Conservation (phyloP, 2,797 vertebrate species). For the Vespertilio murinus region DNA sequence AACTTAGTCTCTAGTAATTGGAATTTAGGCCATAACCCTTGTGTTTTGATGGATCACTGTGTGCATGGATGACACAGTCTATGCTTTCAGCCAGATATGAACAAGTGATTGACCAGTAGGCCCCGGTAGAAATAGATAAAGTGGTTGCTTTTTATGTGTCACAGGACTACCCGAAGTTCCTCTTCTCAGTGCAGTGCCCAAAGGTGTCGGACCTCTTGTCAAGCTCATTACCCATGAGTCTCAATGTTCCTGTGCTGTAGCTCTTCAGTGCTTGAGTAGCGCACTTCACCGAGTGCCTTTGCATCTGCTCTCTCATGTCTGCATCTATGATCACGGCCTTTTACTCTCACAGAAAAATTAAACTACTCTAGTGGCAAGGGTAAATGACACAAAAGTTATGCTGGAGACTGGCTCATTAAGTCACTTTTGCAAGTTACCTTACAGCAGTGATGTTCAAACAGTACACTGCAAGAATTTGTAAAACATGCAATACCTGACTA, state of each 20-base stretch:
- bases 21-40: background rate
- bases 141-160: background rate
- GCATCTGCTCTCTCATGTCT: background rate
- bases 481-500: background rate
- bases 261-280: no score
- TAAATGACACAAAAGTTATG: conserved; percentile 28
- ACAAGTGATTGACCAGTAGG: background rate
- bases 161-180: background rate
- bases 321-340: background rate
- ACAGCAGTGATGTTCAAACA: background rate
- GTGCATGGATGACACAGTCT: background rate
- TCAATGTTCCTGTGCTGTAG: background rate
- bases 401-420: background rate
- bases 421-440: background rate
- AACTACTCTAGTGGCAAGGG: conserved; percentile 6
- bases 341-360: background rate
- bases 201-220: background rate
- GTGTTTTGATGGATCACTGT: background rate
- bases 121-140: background rate
- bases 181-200: background rate
- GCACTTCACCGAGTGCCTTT: background rate
- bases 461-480: background rate
- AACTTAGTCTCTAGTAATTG: background rate
- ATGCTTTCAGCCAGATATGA: background rate
- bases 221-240: background rate